A percentile compares a stretch with the other conserved stretches of the same genome.
Conservation (phyloP, 2,888 invertebrate genomes). For the Eupithecia inturbata region DNA sequence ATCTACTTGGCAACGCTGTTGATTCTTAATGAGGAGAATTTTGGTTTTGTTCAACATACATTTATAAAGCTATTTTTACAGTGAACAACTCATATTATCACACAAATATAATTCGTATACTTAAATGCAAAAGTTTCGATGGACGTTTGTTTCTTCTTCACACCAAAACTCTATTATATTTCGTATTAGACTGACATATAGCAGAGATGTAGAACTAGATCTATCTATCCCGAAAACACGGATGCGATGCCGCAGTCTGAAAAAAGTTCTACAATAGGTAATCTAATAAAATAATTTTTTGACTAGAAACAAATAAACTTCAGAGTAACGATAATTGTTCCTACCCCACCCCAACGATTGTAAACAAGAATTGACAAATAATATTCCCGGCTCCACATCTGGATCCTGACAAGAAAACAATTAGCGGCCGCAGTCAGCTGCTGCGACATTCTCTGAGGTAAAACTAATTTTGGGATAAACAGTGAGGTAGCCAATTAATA, state of each 20-base stretch:
- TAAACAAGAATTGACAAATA: slow-evolving; percentile 62
- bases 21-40: not conserved
- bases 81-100: not conserved
- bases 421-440: slow-evolving; percentile 45
- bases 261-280: not conserved
- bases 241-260: not conserved
- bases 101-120: no score
- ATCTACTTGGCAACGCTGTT: no score
- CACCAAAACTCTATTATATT: no score
- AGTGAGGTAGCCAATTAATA: not conserved
- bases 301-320: not conserved
- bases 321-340: slow-evolving; percentile 24
- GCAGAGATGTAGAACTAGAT: not conserved
- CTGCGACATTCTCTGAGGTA: slow-evolving; percentile 37
- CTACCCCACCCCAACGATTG: slow-evolving; percentile 52
- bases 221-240: not conserved
- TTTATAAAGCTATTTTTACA: not conserved
- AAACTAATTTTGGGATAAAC: slow-evolving; percentile 7
- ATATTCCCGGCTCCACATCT: slow-evolving; percentile 62
- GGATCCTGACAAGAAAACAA: slow-evolving; percentile 61
- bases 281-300: no score
- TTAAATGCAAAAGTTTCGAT: not conserved
- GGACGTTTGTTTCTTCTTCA: not conserved
- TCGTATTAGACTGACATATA: not conserved
- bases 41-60: not conserved